Percentiles rank a stretch among this genome's conserved stretches.
Evolutionary conservation across 2,888 invertebrate genomes (phyloP).

Genomic region (Ctena decussata): DNA sequence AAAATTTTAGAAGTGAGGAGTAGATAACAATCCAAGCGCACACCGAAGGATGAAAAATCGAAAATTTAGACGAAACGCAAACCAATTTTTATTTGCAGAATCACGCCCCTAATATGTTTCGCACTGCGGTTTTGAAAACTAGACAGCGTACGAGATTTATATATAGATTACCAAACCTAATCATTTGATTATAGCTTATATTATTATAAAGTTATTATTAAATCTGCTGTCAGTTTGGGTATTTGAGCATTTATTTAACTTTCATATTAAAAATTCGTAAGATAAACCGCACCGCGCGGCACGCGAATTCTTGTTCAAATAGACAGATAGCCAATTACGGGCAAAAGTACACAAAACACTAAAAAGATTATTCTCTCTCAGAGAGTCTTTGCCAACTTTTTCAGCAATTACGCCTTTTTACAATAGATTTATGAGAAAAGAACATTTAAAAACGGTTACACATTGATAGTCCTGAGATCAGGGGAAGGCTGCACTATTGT

Average conservation of each 20-base stretch:
- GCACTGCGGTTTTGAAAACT: neutral
- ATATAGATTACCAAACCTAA: neutral
- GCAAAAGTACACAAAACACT: constrained; percentile 32
- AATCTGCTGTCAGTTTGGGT: neutral
- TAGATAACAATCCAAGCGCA: neutral
- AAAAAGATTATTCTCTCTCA: constrained; percentile 22
- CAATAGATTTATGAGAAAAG: constrained; percentile 34
- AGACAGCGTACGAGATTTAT: neutral
- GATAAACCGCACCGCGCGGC: neutral
- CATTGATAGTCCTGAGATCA: neutral
- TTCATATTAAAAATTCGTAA: constrained; percentile 3
- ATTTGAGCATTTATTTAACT: constrained; percentile 3
- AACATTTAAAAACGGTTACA: constrained; percentile 14
- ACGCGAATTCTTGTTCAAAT: constrained; percentile 28
- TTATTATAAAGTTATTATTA: constrained; percentile 9
- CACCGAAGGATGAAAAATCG: neutral
- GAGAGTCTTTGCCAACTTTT: neutral
- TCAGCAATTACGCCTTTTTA: constrained; percentile 44
- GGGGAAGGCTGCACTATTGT: constrained; percentile 15
- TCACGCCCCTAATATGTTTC: constrained; percentile 1
- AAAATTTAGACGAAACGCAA: neutral
- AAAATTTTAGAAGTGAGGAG: neutral
- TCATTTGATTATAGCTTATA: constrained; percentile 2
- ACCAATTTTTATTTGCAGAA: neutral
- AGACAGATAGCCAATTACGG: constrained; percentile 47